Base-by-base conservation (phyloP, 2,797 vertebrate genomes). In the Peromyscus melanophrys region DNA sequence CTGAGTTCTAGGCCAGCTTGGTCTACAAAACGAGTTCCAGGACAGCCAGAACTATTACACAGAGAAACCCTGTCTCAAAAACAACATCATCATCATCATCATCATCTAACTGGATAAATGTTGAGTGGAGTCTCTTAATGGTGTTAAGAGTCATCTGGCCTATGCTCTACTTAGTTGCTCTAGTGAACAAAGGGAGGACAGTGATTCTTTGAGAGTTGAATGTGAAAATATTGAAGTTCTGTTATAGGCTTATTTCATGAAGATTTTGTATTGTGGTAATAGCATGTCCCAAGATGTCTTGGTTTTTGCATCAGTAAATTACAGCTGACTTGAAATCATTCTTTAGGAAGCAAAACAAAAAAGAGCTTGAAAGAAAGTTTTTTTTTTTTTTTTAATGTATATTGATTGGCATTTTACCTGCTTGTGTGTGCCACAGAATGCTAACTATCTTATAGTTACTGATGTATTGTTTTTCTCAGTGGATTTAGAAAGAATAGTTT, bases 281-380 rank as follows among this genome's bases (percentile, higher is more conserved):
- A 14, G 52, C 65, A 89, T 90, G n/a, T 16, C 59, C 19, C 17
- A 87, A 75, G 92, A 86, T 84, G 8, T 40, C 67, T 89, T 77
- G 29, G 0, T 37, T 93, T 82, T 94, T 95, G 9, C 29, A 87
- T 94, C 21, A 84, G 23, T 92, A 82, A 90, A 96, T 19, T 95
- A 87, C 7, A 83, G 0, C 73, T 85, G 87, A 34, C 7, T 55
- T 90, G 43, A n/a, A 84, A 46, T 93, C 73, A 90, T 92, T 81
- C 76, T 88, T 12, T 75, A 85, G 34, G 49, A 96, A 63, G 29
- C 63, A 85, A 85, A 49, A 49, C 40, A 84, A 57, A 17, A 75
- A 59, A 40, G 14, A 90, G 6, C 61, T 69, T 94, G 49, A 81
- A 52, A 89, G 37, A 25, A 43, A 40, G 40, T 40, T 40, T 40